Conservation (phyloP, 2,888 invertebrate genomes). For the Tipula confusa region DNA sequence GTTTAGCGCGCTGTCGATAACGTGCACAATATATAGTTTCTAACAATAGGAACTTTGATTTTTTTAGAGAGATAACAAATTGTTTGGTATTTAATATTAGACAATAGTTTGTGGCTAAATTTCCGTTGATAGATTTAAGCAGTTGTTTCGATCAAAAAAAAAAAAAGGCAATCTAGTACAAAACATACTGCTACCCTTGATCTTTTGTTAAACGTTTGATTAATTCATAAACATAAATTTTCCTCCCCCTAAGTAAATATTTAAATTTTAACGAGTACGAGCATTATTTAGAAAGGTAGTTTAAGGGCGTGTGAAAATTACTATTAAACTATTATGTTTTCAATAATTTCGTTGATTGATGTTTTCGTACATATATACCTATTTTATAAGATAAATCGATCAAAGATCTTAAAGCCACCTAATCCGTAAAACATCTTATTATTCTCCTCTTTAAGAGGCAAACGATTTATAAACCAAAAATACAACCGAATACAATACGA, state of each 20-base stretch:
- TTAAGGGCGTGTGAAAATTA: background rate
- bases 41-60: background rate
- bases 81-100: background rate
- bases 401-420: background rate
- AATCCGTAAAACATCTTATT: background rate
- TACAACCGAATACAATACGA: background rate
- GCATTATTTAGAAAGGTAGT: background rate
- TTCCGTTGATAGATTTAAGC: background rate
- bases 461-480: background rate
- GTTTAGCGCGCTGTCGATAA: background rate
- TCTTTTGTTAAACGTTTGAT: background rate
- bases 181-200: background rate
- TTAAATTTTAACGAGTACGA: background rate
- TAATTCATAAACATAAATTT: background rate
- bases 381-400: background rate
- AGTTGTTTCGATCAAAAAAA: background rate
- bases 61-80: background rate
- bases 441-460: background rate
- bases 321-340: background rate
- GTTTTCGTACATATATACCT: background rate
- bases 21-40: background rate
- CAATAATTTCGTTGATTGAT: background rate
- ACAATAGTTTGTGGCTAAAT: constrained; percentile 5
- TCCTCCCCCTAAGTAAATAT: background rate
- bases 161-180: background rate